These are phyloP conservation scores for Triplophysa tibetana DNA, from an alignment of 2,113 vertebrate species.

Conservation along the genomic window DNA sequence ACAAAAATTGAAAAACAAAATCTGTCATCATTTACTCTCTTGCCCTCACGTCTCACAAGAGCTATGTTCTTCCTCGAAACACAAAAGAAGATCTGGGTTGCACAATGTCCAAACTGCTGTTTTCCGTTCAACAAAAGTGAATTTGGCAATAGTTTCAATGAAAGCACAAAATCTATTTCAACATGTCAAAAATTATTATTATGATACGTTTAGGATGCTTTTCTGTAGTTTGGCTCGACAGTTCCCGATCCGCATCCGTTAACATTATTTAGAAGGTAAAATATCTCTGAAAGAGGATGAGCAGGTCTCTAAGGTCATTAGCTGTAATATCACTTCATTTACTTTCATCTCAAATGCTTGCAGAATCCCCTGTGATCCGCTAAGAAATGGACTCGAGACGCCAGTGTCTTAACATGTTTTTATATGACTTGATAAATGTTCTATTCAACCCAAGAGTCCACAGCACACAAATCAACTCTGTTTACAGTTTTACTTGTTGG, in stretches of 20 bases:
- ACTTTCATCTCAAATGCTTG: background rate
- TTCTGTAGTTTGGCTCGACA: no score
- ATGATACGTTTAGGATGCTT: no score
- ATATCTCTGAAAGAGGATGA: background rate
- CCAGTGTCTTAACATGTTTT: background rate
- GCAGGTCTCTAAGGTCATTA: background rate
- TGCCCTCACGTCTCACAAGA: no score
- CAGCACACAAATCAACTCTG: constrained; percentile 17
- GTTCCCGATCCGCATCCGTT: no score
- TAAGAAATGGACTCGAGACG: constrained; percentile 37
- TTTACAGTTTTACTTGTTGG: background rate
- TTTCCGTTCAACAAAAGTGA: background rate
- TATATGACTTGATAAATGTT: background rate
- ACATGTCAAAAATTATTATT: no score
- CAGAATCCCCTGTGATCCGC: background rate
- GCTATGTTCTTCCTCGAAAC: background rate
- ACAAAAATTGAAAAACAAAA: no score
- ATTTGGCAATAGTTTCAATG: background rate
- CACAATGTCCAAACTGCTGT: background rate
- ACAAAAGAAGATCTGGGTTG: background rate
- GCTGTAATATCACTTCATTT: constrained; percentile 18
- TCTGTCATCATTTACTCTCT: no score
- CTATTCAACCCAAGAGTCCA: background rate
- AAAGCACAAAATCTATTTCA: no score
- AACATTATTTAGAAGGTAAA: background rate